Base-by-base conservation (phyloP, 2,113 vertebrate genomes). In the Micromys minutus region DNA sequence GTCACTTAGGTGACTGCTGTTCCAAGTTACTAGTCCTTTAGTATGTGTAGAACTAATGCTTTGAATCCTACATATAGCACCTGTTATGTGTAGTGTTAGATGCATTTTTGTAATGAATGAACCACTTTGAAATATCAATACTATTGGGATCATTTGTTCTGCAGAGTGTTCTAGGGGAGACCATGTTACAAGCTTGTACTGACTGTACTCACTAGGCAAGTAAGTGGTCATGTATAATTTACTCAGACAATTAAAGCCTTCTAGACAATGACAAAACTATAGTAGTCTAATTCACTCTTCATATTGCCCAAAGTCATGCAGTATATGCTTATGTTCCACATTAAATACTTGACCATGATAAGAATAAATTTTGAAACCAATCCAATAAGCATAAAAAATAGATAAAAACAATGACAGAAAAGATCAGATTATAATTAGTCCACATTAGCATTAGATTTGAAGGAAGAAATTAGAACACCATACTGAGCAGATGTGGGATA, bases 171-270 rank as follows among this genome's bases (percentile, higher is more conserved):
- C 65, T 84, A 79, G 71, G 45, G 2, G 39, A 77, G 59, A 74
- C 13, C 17, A 45, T 63, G 87, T 76, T 71, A 75, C 6, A 81
- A 36, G 3, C 61, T 71, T 74, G 15, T 52, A 19, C 45, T 77
- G 69, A 95, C 45, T 50, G 15, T 65, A 90, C 90, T 90, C 72
- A 55, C 79, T 50, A 77, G 76, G 19, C 84, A 59, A 91, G 77
- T 65, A 91, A 87, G n/a, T 55, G 47, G 47, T 31, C 52, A 52
- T 29, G 63, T 93, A 7, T 88, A 76, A 96, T 84, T 93, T 93
- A 93, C 93, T 95, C 87, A 96, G 88, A 6, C 26, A 96, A 45
- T 61, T 90, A 93, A 94, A 86, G 31, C 63, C 74, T 96, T 97
- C 13, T 91, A 87, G 55, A n/a, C 94, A 94, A 2, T 55, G 52